Evolutionary conservation across 64 coral and sea anemone genomes (phyloP).

Genomic region (Catalaphyllia jardinei): DNA sequence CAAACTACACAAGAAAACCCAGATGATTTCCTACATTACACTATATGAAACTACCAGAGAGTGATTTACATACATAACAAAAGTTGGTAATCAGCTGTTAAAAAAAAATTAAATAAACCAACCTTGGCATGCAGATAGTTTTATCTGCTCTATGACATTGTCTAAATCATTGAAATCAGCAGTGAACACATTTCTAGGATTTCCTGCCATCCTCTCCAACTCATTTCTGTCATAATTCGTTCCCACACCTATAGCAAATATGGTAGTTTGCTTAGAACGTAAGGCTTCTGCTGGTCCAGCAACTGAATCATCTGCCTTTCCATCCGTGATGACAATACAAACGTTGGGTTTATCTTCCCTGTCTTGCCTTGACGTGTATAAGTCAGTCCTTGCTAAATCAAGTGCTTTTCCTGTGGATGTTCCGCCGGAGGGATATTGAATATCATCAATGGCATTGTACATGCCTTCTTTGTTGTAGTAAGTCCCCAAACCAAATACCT

Average conservation of each 20-base stretch:
- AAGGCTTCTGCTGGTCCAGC: conserved; percentile 20
- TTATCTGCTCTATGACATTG: conserved; percentile 53
- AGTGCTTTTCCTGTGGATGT: conserved; percentile 70
- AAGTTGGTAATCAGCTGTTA: too few species aligned
- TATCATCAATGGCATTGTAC: conserved; percentile 19
- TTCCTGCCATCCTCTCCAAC: conserved; percentile 32
- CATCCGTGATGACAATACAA: conserved; percentile 68
- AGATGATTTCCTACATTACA: too few species aligned
- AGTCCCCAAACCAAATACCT: conserved; percentile 8
- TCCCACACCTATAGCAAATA: conserved; percentile 68
- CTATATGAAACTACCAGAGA: too few species aligned
- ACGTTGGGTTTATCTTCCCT: conserved; percentile 57
- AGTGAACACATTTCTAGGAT: conserved; percentile 35
- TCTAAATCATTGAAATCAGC: conserved; percentile 57
- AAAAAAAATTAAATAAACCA: too few species aligned
- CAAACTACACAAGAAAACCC: too few species aligned
- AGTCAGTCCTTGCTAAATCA: neutral
- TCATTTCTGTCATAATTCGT: neutral
- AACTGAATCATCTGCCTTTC: conserved; percentile 32
- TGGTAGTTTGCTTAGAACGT: neutral
- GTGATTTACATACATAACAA: too few species aligned
- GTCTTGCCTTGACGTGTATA: conserved; percentile 21
- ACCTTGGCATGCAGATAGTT: conserved; percentile 66
- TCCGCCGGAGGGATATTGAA: conserved; percentile 43
- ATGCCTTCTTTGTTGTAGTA: conserved; percentile 29